Percentiles rank a stretch among this genome's conserved stretches.
Evolutionary conservation across 1,140 invertebrate species (phyloP).

Genomic region (Microplitis demolitor): DNA sequence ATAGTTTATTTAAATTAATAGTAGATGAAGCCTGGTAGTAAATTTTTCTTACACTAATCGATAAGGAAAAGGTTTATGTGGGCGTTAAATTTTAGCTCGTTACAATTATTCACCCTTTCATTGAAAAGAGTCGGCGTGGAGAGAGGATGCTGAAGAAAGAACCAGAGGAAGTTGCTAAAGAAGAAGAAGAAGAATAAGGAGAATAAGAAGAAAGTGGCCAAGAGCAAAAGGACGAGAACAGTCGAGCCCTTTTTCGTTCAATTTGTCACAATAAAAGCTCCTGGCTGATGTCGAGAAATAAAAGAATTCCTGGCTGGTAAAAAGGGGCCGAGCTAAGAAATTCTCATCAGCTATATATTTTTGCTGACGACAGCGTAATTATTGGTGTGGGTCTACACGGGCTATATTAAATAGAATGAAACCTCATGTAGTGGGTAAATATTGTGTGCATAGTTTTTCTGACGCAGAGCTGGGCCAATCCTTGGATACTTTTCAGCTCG

Average conservation of each 20-base stretch:
- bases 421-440: no score
- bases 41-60: no score
- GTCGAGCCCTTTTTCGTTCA: conserved; percentile 25
- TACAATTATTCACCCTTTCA: conserved; percentile 52
- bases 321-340: conserved; percentile 12
- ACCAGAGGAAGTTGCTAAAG: neutral
- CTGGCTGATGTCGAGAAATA: neutral
- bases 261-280: conserved; percentile 43
- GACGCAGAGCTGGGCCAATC: no score
- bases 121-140: neutral
- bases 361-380: conserved; percentile 12
- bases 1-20: no score
- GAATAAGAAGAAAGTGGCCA: neutral
- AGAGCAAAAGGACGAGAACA: neutral
- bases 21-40: no score
- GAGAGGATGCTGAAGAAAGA: neutral
- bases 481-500: no score
- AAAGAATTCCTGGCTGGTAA: neutral
- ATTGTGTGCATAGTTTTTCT: no score
- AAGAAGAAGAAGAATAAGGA: neutral
- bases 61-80: neutral
- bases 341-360: neutral
- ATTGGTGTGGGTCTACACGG: neutral
- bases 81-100: conserved; percentile 40
- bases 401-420: no score